A percentile compares a stretch with the other conserved stretches of the same genome.
Evolutionary conservation across 2,888 invertebrate genomes (phyloP).

Genomic region (Cosmia trapezina): DNA sequence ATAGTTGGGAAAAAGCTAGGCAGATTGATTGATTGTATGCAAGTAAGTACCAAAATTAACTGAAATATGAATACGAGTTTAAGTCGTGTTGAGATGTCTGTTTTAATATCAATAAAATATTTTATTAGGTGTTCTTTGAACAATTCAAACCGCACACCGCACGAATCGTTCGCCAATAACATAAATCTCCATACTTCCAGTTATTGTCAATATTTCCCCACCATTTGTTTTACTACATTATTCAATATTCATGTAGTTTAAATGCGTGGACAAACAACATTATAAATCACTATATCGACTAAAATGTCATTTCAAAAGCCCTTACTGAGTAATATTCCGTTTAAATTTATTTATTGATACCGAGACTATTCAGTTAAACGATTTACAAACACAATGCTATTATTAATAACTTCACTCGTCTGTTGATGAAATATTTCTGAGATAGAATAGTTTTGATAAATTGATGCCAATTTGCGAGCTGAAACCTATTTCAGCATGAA

Average conservation of each 20-base stretch:
- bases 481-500: slow-evolving; percentile 34
- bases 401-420: slow-evolving; percentile 56
- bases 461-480: slow-evolving; percentile 35
- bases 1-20: no score
- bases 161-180: slow-evolving; percentile 24
- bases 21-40: no score
- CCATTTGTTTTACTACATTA: slow-evolving; percentile 70
- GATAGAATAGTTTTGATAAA: slow-evolving; percentile 43
- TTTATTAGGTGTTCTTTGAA: slow-evolving; percentile 16
- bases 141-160: slow-evolving; percentile 35
- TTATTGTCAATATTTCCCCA: slow-evolving; percentile 71
- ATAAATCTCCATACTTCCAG: slow-evolving; percentile 54
- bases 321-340: slow-evolving; percentile 72
- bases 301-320: slow-evolving; percentile 70
- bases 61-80: no score
- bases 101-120: slow-evolving; percentile 2
- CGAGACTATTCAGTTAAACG: slow-evolving; percentile 54
- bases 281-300: slow-evolving; percentile 76
- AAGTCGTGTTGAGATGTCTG: background rate
- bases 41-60: no score
- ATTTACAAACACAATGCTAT: slow-evolving; percentile 49
- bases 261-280: slow-evolving; percentile 68
- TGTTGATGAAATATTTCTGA: slow-evolving; percentile 50
- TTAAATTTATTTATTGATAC: slow-evolving; percentile 74
- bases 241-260: slow-evolving; percentile 66